Conservation (phyloP, 2,113 vertebrate species). For the Hydrolagus affinis region DNA sequence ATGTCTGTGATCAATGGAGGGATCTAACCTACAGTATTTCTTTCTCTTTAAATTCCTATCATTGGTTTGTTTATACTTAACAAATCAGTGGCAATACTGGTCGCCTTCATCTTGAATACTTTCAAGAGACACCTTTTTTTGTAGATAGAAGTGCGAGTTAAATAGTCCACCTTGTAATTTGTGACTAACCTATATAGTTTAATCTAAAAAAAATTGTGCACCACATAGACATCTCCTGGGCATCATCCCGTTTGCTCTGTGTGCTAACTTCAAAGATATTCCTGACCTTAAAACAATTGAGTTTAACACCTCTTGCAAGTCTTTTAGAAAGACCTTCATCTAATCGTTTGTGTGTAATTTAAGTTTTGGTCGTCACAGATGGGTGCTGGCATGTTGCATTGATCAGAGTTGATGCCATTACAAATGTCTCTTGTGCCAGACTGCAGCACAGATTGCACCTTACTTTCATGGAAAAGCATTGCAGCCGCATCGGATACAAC, state of each 20-base stretch:
- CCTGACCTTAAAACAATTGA: background rate
- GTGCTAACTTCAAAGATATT: background rate
- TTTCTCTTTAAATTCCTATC: no score
- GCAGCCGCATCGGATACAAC: slow-evolving; percentile 3
- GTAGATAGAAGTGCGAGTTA: no score
- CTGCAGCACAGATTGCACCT: slow-evolving; percentile 1
- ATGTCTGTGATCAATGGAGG: no score
- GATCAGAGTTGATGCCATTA: slow-evolving; percentile 45
- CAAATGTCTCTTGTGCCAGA: slow-evolving; percentile 11
- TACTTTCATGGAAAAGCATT: slow-evolving; percentile 42
- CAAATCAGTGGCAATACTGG: no score
- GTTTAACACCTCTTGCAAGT: background rate
- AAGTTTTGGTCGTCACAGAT: slow-evolving; percentile 37
- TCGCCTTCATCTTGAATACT: no score
- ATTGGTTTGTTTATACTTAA: no score
- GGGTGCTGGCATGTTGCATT: slow-evolving; percentile 42
- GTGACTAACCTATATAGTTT: background rate
- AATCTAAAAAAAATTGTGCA: background rate
- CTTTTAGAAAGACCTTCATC: slow-evolving; percentile 35
- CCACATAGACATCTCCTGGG: background rate
- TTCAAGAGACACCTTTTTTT: no score
- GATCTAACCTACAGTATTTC: no score
- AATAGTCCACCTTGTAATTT: background rate
- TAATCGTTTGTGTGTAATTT: slow-evolving; percentile 27
- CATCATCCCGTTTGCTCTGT: background rate